Conservation (phyloP, 1,140 invertebrate species). For the Drosophila bocqueti region DNA sequence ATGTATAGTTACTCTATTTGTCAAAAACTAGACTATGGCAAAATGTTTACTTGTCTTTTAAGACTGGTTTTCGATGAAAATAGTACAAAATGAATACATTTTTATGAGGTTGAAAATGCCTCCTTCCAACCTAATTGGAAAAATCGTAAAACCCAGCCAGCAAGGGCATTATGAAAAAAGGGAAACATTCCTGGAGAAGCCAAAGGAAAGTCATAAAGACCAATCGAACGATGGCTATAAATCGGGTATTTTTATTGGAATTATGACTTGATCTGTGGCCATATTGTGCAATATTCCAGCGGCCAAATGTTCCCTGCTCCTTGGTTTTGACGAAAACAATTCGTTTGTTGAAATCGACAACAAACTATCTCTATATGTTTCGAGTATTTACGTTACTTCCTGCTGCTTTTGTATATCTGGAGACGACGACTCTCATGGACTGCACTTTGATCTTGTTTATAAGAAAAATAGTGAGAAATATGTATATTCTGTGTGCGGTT, state of each 20-base stretch:
- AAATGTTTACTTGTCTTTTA: too few species aligned
- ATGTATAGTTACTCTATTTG: too few species aligned
- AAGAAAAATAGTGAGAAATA: conserved; percentile 74
- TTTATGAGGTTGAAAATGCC: neutral
- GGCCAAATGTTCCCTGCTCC: conserved; percentile 60
- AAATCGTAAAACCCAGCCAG: neutral
- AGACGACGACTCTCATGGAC: conserved; percentile 69
- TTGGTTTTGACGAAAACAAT: conserved; percentile 74
- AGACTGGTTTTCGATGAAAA: too few species aligned
- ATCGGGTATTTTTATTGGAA: conserved; percentile 71
- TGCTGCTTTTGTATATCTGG: conserved; percentile 76
- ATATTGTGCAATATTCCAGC: conserved; percentile 76
- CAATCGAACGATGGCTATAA: conserved; percentile 57
- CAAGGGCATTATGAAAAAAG: conserved; percentile 12
- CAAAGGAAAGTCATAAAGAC: conserved; percentile 15
- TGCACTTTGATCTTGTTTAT: conserved; percentile 81
- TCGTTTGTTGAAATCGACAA: conserved; percentile 61
- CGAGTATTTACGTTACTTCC: conserved; percentile 76
- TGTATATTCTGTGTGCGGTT: conserved; percentile 43
- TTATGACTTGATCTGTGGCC: conserved; percentile 80
- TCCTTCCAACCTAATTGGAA: neutral
- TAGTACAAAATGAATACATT: neutral
- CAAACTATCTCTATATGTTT: conserved; percentile 41
- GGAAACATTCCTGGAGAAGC: conserved; percentile 43
- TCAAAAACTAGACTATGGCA: too few species aligned